Conservation (phyloP, 2,888 invertebrate species). For the Macrophya annulata region DNA sequence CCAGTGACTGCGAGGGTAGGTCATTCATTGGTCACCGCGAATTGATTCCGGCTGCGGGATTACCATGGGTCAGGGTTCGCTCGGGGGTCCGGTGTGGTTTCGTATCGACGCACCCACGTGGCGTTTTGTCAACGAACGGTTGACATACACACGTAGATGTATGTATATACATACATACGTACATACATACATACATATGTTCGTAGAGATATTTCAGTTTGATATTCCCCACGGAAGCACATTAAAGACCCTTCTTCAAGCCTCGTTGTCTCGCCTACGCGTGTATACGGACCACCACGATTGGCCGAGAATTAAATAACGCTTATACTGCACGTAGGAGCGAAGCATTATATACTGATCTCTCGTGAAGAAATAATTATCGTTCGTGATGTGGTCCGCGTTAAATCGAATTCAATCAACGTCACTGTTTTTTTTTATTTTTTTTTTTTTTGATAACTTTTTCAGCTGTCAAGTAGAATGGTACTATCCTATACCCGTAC, state of each 20-base stretch:
- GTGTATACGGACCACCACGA: neutral
- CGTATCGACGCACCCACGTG: conserved; percentile 10
- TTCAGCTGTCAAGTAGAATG: neutral
- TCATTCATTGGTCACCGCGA: neutral
- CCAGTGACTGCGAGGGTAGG: neutral
- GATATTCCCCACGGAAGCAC: conserved; percentile 38
- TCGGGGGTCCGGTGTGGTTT: conserved; percentile 23
- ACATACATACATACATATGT: too few relatives aligned
- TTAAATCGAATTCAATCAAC: conserved; percentile 31
- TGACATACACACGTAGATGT: neutral
- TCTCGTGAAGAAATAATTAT: conserved; percentile 41
- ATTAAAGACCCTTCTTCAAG: conserved; percentile 5
- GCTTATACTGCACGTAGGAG: conserved; percentile 13
- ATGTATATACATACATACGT: too few relatives aligned
- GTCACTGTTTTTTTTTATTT: conserved; percentile 5
- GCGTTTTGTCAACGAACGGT: conserved; percentile 16
- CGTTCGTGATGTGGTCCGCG: neutral
- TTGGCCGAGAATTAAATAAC: conserved; percentile 43
- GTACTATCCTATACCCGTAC: neutral
- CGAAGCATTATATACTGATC: neutral
- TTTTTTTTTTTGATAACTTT: conserved; percentile 35
- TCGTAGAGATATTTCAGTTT: neutral
- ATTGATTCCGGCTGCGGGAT: neutral
- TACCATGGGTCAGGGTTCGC: conserved; percentile 48
- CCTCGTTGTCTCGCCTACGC: conserved; percentile 51